These are phyloP conservation scores for Hepsetus odoe DNA, from an alignment of 2,113 vertebrate genomes.

Conservation along the genomic window DNA sequence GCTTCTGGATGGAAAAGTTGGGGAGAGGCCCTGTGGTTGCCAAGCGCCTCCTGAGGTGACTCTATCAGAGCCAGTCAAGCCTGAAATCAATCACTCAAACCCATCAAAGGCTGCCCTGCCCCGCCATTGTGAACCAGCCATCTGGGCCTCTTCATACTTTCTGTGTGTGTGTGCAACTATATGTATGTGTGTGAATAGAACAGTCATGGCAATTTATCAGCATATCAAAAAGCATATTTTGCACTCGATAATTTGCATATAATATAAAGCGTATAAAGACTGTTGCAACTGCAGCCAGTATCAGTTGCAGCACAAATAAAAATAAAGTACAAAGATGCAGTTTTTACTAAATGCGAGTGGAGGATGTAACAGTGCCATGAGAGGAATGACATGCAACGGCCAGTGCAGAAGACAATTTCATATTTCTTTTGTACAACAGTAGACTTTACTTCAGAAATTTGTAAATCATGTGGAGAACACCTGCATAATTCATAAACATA, in stretches of 20 bases:
- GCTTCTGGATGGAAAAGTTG: conserved; percentile 69
- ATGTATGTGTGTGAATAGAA: conserved; percentile 34
- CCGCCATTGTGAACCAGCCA: conserved; percentile 78
- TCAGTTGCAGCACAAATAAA: too few relatives aligned
- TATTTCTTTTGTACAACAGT: too few relatives aligned
- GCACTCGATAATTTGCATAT: neutral
- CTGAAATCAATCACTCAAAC: conserved; percentile 86
- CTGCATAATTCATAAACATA: too few relatives aligned
- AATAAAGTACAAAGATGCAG: too few relatives aligned
- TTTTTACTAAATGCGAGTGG: too few relatives aligned
- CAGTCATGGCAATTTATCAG: conserved; percentile 19
- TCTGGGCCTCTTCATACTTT: conserved; percentile 77
- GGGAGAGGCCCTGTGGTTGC: conserved; percentile 72
- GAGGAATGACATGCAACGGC: too few relatives aligned
- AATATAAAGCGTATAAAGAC: neutral
- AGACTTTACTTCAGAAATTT: too few relatives aligned
- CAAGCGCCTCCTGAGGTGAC: conserved; percentile 81
- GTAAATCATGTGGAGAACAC: too few relatives aligned
- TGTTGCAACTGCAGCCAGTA: neutral
- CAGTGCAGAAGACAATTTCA: too few relatives aligned
- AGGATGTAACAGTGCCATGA: too few relatives aligned
- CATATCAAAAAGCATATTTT: conserved; percentile 13
- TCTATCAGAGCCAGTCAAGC: conserved; percentile 84
- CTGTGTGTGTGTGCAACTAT: conserved; percentile 65
- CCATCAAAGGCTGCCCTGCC: conserved; percentile 80